Evolutionary conservation across 2,888 invertebrate species (phyloP).

Genomic region (Dicyrtomina minuta): DNA sequence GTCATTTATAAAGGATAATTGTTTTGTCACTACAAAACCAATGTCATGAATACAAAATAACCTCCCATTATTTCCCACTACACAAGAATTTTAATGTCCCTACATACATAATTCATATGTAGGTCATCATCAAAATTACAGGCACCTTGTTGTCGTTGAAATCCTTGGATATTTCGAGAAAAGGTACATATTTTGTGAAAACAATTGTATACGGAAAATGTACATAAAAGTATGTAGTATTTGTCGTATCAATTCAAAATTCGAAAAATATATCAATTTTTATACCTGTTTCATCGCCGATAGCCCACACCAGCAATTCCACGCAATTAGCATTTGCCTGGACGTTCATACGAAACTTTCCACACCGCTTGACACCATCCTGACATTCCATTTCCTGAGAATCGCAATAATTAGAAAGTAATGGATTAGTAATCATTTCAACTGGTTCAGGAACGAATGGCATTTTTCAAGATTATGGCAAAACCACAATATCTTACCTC

Average conservation of each 20-base stretch:
- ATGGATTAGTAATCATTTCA: background rate
- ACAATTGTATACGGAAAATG: too few species aligned
- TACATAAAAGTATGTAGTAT: too few species aligned
- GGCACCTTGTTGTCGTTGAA: too few species aligned
- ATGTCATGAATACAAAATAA: too few species aligned
- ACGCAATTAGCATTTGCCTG: constrained; percentile 97
- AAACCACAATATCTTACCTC: constrained; percentile 7
- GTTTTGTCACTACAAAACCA: constrained; percentile 41
- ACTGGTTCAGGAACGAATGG: too few species aligned
- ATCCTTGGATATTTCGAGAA: too few species aligned
- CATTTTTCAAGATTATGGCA: background rate
- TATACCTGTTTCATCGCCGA: constrained; percentile 90
- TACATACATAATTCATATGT: too few species aligned
- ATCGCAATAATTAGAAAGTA: background rate
- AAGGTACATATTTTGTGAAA: too few species aligned
- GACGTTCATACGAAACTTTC: constrained; percentile 87
- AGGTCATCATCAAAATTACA: too few species aligned
- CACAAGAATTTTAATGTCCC: too few species aligned
- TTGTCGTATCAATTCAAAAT: too few species aligned
- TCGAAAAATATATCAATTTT: background rate
- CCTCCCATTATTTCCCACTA: too few species aligned
- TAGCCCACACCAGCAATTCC: constrained; percentile 96
- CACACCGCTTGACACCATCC: constrained; percentile 38
- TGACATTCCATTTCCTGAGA: constrained; percentile 33
- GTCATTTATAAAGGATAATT: constrained; percentile 48